Percentiles rank a stretch among this genome's conserved stretches.
phyloP scores from a whole-genome alignment of 2,797 vertebrate species.

The Molothrus aeneus region DNA sequence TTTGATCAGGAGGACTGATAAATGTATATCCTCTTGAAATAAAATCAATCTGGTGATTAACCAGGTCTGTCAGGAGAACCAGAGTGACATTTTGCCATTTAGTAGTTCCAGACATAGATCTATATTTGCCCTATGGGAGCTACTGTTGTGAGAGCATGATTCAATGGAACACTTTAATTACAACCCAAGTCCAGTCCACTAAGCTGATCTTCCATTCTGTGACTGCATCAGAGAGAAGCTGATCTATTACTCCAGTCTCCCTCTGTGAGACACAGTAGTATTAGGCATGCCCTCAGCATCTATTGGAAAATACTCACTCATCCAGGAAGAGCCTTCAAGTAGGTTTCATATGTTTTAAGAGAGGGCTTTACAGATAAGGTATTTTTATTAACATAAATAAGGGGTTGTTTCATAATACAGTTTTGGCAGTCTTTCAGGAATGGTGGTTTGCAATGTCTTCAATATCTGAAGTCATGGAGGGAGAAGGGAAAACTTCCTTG shows the following conservation, averaged over 20 bases:
- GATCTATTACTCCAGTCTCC: not conserved
- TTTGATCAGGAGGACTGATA: not conserved
- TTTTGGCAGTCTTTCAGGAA: not conserved
- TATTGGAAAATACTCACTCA: not conserved
- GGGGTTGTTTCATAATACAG: not conserved
- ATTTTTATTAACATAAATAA: not conserved
- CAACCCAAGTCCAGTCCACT: not conserved
- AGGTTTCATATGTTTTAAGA: not conserved
- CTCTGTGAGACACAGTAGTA: not conserved
- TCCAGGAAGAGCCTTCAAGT: not conserved
- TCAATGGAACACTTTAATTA: not conserved
- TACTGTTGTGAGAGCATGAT: not conserved
- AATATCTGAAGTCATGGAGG: not conserved
- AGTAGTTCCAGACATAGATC: not conserved
- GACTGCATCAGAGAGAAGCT: not conserved
- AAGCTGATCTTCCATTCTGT: not conserved
- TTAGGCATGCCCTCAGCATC: not conserved
- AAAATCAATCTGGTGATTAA: not conserved
- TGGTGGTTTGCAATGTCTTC: accelerated
- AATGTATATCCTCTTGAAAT: not conserved
- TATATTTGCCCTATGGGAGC: not conserved
- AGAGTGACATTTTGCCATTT: not conserved
- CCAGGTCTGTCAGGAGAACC: not conserved
- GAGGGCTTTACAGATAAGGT: not conserved
- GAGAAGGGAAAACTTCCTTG: not conserved